These are phyloP conservation scores for Chroicocephalus ridibundus DNA, from an alignment of 2,113 vertebrate species.

Conservation along the genomic window DNA sequence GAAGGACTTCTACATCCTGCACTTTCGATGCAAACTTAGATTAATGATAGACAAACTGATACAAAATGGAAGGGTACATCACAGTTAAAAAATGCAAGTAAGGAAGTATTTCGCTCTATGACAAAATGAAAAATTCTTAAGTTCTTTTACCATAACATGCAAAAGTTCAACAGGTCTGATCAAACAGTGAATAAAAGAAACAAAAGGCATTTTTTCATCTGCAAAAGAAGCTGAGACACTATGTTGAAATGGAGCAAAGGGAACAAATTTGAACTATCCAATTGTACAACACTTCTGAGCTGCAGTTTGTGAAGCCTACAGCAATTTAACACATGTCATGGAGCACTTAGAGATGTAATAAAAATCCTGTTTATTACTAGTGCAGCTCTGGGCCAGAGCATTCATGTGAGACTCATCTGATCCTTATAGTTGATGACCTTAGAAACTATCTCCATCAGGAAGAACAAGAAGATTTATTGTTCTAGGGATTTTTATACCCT, in stretches of 20 bases:
- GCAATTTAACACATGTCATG: conserved; percentile 58
- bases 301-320: conserved; percentile 36
- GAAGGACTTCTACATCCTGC: not conserved
- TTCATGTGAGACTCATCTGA: conserved; percentile 48
- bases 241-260: not conserved
- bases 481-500: conserved; percentile 18
- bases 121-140: not conserved
- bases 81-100: not conserved
- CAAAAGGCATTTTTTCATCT: not conserved
- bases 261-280: conserved; percentile 24
- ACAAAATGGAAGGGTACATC: not conserved
- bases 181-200: not conserved
- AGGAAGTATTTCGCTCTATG: not conserved
- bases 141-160: not conserved
- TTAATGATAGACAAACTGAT: not conserved
- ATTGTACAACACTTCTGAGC: conserved; percentile 24
- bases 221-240: not conserved
- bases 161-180: not conserved
- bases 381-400: conserved; percentile 34
- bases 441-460: conserved; percentile 43
- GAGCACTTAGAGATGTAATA: conserved; percentile 60
- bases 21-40: not conserved
- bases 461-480: conserved; percentile 56
- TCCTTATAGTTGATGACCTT: conserved; percentile 45
- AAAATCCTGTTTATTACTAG: conserved; percentile 56